These are phyloP conservation scores for Drosophila truncata DNA, from an alignment of 1,140 invertebrate species.

Conservation along the genomic window DNA sequence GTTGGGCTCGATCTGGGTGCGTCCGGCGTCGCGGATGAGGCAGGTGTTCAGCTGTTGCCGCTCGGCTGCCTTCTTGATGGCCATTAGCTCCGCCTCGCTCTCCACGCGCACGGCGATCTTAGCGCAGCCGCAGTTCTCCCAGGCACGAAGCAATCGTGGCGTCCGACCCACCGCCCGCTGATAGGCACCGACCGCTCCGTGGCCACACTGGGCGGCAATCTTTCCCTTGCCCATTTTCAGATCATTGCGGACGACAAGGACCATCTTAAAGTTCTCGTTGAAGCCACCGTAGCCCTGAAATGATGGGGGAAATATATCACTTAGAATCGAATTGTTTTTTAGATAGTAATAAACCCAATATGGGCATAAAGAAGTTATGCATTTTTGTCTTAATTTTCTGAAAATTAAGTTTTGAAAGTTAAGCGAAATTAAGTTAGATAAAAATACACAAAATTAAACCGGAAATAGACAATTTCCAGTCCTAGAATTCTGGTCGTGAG, in stretches of 20 bases:
- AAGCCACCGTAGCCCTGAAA: constrained; percentile 67
- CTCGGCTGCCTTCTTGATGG: constrained; percentile 89
- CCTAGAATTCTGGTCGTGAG: constrained; percentile 3
- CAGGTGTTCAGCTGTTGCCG: constrained; percentile 89
- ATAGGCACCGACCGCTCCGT: constrained; percentile 94
- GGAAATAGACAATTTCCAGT: background rate
- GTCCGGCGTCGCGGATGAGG: constrained; percentile 94
- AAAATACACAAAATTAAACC: background rate
- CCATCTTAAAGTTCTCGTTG: constrained; percentile 90
- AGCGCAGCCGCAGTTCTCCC: constrained; percentile 92
- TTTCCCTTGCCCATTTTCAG: constrained; percentile 98
- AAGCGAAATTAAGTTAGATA: no score
- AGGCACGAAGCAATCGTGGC: constrained; percentile 89
- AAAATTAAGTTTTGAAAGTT: no score
- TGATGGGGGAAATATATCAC: background rate
- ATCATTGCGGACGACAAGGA: constrained; percentile 95
- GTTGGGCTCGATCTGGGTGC: constrained; percentile 94
- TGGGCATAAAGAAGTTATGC: background rate
- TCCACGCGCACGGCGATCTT: constrained; percentile 93
- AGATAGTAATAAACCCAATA: background rate
- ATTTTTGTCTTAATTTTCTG: background rate
- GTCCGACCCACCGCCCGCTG: constrained; percentile 88
- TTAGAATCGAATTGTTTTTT: background rate
- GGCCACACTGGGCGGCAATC: constrained; percentile 96
- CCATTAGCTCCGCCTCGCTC: constrained; percentile 88